A percentile compares a stretch with the other conserved stretches of the same genome.
Conservation (phyloP, 2,113 vertebrate genomes). For the Rana temporaria region DNA sequence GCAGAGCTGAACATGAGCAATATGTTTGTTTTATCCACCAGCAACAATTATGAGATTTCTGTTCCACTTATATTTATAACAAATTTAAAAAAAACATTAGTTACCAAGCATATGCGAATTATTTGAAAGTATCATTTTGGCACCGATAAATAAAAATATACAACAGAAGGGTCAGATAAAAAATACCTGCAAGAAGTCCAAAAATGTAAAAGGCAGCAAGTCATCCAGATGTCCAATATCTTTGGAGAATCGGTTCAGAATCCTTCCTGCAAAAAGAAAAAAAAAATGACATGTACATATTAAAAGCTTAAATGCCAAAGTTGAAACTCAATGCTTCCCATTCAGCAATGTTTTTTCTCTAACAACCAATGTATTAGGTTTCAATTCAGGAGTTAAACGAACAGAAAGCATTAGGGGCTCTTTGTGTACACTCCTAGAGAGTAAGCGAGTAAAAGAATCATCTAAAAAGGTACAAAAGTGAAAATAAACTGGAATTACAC, state of each 20-base stretch:
- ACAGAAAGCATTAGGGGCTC: neutral
- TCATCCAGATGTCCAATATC: conserved; percentile 94
- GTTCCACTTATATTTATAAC: too few relatives aligned
- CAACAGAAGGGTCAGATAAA: neutral
- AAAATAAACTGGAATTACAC: conserved; percentile 27
- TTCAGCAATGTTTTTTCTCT: conserved; percentile 12
- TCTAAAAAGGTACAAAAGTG: conserved; percentile 9
- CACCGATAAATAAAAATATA: neutral
- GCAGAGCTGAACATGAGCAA: too few relatives aligned
- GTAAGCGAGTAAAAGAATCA: conserved; percentile 2
- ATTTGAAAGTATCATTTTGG: too few relatives aligned
- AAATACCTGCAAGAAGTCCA: conserved; percentile 93
- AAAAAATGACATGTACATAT: conserved; percentile 3
- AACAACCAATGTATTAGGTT: neutral
- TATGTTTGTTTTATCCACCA: too few relatives aligned
- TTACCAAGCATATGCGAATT: too few relatives aligned
- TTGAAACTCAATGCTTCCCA: conserved; percentile 30
- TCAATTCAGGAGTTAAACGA: neutral
- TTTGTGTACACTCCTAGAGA: neutral
- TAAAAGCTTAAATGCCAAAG: conserved; percentile 13
- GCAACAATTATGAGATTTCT: too few relatives aligned
- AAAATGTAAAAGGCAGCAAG: conserved; percentile 85
- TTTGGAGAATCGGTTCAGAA: conserved; percentile 94
- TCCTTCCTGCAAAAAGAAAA: conserved; percentile 75
- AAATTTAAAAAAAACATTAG: too few relatives aligned